These are phyloP conservation scores for Pyrgilauda ruficollis DNA, from an alignment of 2,113 vertebrate species.

Conservation along the genomic window DNA sequence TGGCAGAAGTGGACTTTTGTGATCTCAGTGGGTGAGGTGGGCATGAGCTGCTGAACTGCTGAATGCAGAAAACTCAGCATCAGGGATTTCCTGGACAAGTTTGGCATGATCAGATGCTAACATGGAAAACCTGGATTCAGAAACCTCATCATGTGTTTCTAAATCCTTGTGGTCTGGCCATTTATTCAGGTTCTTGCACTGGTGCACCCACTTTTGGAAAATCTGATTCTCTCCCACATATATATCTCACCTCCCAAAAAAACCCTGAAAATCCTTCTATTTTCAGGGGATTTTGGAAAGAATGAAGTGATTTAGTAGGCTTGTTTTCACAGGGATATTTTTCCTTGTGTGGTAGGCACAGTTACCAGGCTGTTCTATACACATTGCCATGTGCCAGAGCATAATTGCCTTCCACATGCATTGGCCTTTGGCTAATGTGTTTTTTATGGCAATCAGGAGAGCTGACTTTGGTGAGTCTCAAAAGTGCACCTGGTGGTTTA, in stretches of 20 bases:
- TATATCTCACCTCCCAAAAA: background rate
- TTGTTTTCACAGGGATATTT: slow-evolving; percentile 58
- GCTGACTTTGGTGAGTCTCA: slow-evolving; percentile 41
- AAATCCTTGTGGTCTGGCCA: background rate
- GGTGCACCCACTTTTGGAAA: background rate
- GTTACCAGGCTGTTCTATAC: slow-evolving; percentile 40
- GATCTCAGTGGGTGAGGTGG: background rate
- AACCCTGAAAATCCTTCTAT: background rate
- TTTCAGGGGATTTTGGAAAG: slow-evolving; percentile 26
- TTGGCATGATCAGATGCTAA: background rate
- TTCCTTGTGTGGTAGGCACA: slow-evolving; percentile 46
- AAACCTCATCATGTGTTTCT: background rate
- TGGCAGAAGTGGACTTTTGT: background rate
- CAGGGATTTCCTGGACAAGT: background rate
- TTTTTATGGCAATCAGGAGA: slow-evolving; percentile 63
- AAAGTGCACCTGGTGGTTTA: slow-evolving; percentile 57
- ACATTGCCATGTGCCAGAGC: slow-evolving; percentile 9
- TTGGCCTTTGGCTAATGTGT: slow-evolving; percentile 55
- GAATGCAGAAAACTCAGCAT: background rate
- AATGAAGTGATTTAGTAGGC: slow-evolving; percentile 30
- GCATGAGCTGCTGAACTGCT: background rate
- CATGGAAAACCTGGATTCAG: background rate
- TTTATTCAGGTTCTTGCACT: background rate
- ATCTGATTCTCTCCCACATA: background rate
- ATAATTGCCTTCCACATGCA: slow-evolving; percentile 50